Evolutionary conservation across 2,888 invertebrate species (phyloP), one percentile per base, ranked within the genome.

Genomic region (Cynaeus angustus): DNA sequence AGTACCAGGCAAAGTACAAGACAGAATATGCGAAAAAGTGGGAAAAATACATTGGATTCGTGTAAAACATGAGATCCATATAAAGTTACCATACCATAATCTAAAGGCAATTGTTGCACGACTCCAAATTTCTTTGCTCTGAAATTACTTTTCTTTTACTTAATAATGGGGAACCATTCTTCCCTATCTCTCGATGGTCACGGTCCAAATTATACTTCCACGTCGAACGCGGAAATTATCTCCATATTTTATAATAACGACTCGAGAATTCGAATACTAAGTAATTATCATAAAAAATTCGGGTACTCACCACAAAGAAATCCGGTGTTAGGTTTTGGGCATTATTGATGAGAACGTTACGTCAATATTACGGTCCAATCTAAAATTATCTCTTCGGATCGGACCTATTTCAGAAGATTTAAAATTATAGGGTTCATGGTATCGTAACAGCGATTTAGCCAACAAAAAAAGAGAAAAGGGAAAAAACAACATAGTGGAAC

Each of bases 361-460:
- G 16, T 59, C 59, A 59, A 59, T 59, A 59, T 61, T 61, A 61
- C 12, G 46, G 46, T 48, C 16, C 38, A 21, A 50, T 55, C 48
- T 16, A 3, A 61, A 61, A 61, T 61, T 61, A 61, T 48, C 37
- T 48, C 21, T 45, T 48, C 61, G 61, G 33, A 33, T 61, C 61
- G 61, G 61, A 33, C 61, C 61, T 61, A 61, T 61, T 61, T 61
- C 48, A 61, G 26, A 61, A 46, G 46, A 33, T 13, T 16, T 16
- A 21, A 56, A 56, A 56, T 56, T 56, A 56, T 56, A 56, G 56
- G 55, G 55, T 55, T 55, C 16, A 21, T 21, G 38, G 38, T n/a
- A 55, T 55, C 38, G 55, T 38, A 55, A 26, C 56, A 14, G 56
- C 28, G 43, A 43, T 43, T 56, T 56, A 43, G 10, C 56, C 12